phyloP scores from a whole-genome alignment of 2,113 vertebrate genomes.

The Onychorhynchus coronatus region DNA sequence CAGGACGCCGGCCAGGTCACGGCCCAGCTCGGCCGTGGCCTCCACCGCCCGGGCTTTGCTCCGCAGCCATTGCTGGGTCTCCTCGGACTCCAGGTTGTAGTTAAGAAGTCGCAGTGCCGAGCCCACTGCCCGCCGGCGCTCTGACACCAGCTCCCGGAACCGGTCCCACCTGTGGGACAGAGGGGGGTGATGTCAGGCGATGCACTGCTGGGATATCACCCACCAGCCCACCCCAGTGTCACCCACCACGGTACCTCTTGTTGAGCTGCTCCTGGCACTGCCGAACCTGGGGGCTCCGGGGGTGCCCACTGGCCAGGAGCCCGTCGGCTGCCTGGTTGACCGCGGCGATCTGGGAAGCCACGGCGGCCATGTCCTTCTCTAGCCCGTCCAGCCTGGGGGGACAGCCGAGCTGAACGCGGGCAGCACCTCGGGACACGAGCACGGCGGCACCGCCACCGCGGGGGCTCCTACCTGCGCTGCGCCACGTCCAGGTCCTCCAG shows the following conservation, averaged over 20 bases:
- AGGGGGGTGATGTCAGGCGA: fast-evolving
- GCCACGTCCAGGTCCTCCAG: constrained; percentile 94
- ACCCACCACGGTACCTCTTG: constrained; percentile 70
- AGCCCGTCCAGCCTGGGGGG: constrained; percentile 84
- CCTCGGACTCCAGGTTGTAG: constrained; percentile 89
- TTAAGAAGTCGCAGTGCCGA: constrained; percentile 88
- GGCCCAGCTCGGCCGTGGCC: constrained; percentile 87
- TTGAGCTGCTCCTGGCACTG: constrained; percentile 85
- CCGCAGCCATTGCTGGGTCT: constrained; percentile 88
- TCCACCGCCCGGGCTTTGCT: constrained; percentile 87
- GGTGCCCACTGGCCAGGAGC: constrained; percentile 87
- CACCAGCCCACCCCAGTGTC: fast-evolving
- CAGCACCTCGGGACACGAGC: fast-evolving
- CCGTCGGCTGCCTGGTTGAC: constrained; percentile 87
- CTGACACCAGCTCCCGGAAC: constrained; percentile 83
- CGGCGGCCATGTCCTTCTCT: constrained; percentile 85
- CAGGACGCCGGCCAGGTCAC: constrained; percentile 87
- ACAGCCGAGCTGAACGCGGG: fast-evolving
- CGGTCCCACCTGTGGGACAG: constrained; percentile 80
- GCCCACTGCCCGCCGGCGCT: constrained; percentile 80
- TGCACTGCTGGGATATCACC: fast-evolving
- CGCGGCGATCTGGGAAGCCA: constrained; percentile 80
- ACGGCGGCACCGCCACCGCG: fast-evolving
- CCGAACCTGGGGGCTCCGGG: constrained; percentile 85
- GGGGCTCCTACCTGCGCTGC: constrained; percentile 84